Base-by-base conservation (phyloP, 2,797 vertebrate genomes). In the Platyrinchus mystaceus region DNA sequence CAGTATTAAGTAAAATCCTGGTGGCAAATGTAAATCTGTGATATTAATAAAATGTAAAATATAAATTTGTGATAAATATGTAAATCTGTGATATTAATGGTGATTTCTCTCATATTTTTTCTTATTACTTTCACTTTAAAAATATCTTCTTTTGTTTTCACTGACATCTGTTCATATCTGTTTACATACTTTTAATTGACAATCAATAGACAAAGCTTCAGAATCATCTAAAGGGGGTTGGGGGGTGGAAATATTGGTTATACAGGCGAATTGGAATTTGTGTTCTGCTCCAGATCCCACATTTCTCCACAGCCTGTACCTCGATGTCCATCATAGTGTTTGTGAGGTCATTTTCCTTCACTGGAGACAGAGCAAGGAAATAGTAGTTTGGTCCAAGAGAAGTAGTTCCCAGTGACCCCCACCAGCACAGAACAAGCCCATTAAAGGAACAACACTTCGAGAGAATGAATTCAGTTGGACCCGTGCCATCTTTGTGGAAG, bases 161-260 rank as follows among this genome's bases (percentile, higher is more conserved):
- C 3, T 52, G 49, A 5, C 13, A 60, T 21, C 60, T 30, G 5
- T 67, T 81, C 39, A 2, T 21, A 30, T 7, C 49, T 50, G 14
- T 68, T 64, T 12, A 7, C 7, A 28, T 17, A 10, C 10, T n/a
- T 73, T 14, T 46, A 30, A 30, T 1, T 23, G 60, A 7, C 6
- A 49, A 46, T 14, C 1, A 0, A 21, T 34, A 62, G 6, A 21
- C 46, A 27, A 66, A 14, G 19, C 24, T 63, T 46, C 2, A 3
- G 70, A 34, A 56, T 26, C 7, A 7, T 5, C 24, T 39, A 1
- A 3, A 9, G 6, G 20, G 32, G 2, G 19, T 7, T 13, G 37
- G 11, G 19, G 3, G 28, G 10, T 37, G 11, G 39, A 17, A n/a
- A 23, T 16, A 23, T 1, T 46, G 41, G 7, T 19, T 60, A 21